These are phyloP conservation scores for Gastrophysa polygoni DNA, from an alignment of 2,888 invertebrate genomes.

Conservation along the genomic window DNA sequence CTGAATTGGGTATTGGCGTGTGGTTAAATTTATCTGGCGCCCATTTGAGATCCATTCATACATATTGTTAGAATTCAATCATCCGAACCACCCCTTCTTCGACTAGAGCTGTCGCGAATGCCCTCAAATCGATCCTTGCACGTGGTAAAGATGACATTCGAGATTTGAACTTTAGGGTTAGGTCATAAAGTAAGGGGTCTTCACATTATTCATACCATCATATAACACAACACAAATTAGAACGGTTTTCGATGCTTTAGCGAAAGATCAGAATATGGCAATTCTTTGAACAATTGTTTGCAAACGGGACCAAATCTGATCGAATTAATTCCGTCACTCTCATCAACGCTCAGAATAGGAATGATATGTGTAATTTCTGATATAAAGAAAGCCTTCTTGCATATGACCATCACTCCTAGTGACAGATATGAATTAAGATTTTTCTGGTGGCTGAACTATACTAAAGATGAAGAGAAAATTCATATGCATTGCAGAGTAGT, in stretches of 20 bases:
- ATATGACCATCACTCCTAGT: not conserved
- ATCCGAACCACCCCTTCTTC: too few species aligned
- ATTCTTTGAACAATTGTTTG: not conserved
- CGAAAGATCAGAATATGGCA: not conserved
- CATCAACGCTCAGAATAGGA: not conserved
- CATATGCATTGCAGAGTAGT: conserved; percentile 13
- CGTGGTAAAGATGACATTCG: too few species aligned
- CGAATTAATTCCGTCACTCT: not conserved
- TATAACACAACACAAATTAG: conserved; percentile 1
- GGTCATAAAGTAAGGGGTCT: not conserved
- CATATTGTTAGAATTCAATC: too few species aligned
- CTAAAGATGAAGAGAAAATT: conserved; percentile 1
- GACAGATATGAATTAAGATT: too few species aligned
- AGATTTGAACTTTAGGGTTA: too few species aligned
- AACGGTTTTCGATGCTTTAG: conserved; percentile 2
- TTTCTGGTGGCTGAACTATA: conserved; percentile 8
- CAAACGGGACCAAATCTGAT: not conserved
- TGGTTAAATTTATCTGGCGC: too few species aligned
- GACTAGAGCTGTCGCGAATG: too few species aligned
- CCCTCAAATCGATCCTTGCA: too few species aligned
- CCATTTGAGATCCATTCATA: too few species aligned
- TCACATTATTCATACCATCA: conserved; percentile 6
- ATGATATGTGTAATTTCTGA: not conserved
- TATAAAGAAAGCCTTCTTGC: not conserved
- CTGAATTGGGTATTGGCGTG: too few species aligned